phyloP scores from a whole-genome alignment of 1,140 invertebrate genomes.

The Yoshiicerus persimilis region DNA sequence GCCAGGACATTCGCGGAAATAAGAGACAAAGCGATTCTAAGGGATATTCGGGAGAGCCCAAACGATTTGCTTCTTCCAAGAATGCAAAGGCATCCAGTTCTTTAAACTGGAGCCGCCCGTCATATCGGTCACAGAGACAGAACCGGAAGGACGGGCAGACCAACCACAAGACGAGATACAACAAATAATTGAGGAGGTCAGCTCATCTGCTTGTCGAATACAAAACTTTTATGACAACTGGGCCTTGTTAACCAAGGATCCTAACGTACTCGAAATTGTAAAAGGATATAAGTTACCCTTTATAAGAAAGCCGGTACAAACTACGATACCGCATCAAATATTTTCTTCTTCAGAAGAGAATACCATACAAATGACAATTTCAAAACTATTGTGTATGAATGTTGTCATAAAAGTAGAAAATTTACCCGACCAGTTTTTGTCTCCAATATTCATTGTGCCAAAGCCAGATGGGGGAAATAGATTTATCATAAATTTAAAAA shows the following conservation, averaged over 20 bases:
- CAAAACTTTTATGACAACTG: background rate
- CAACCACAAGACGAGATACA: background rate
- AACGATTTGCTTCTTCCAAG: background rate
- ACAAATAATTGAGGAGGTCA: background rate
- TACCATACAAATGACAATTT: background rate
- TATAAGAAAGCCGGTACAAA: background rate
- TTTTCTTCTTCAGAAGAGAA: background rate
- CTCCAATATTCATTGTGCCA: constrained; percentile 14
- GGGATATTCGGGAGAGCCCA: background rate
- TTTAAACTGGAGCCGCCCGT: background rate
- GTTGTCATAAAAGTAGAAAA: too few relatives aligned
- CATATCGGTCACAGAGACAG: background rate
- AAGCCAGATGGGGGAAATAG: background rate
- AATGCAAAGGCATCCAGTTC: background rate
- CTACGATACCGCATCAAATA: background rate
- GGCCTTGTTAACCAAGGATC: too few relatives aligned
- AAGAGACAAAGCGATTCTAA: background rate
- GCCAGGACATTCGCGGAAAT: background rate
- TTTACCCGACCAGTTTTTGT: constrained; percentile 30
- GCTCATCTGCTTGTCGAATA: background rate
- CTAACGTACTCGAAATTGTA: background rate
- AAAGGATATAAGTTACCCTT: constrained; percentile 16
- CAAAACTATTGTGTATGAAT: background rate
- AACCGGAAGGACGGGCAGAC: background rate
- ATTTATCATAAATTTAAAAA: constrained; percentile 39